phyloP scores from a whole-genome alignment of 1,140 invertebrate species.

The Phymastichus coffea region DNA sequence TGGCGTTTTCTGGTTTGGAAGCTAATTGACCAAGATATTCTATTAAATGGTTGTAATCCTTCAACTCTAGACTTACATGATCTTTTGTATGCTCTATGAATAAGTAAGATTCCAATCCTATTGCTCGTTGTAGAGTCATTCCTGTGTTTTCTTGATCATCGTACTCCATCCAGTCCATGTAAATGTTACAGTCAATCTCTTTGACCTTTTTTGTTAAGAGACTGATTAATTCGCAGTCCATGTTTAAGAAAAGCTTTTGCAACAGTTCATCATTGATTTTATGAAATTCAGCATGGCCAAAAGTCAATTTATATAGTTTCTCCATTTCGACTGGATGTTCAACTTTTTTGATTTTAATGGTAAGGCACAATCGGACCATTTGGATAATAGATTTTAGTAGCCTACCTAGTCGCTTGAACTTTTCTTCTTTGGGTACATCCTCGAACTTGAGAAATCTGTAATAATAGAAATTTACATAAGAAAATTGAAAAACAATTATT shows the following conservation, averaged over 20 bases:
- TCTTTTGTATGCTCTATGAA: constrained; percentile 37
- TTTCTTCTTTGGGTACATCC: constrained; percentile 19
- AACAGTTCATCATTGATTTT: constrained; percentile 24
- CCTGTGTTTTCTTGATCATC: constrained; percentile 39
- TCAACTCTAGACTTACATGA: constrained; percentile 28
- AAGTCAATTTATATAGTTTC: constrained; percentile 45
- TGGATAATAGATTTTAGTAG: constrained; percentile 41
- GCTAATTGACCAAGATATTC: constrained; percentile 40
- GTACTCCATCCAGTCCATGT: constrained; percentile 44
- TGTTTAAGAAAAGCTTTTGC: constrained; percentile 15
- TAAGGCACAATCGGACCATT: constrained; percentile 31
- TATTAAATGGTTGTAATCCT: constrained; percentile 33
- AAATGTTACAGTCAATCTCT: constrained; percentile 42
- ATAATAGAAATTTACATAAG: not conserved
- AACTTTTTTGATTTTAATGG: constrained; percentile 12
- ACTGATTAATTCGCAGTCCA: constrained; percentile 36
- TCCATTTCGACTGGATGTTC: constrained; percentile 15
- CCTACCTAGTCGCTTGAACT: constrained; percentile 36
- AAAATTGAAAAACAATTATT: not conserved
- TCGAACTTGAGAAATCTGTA: constrained; percentile 27
- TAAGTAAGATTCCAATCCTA: constrained; percentile 42
- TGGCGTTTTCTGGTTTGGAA: constrained; percentile 30
- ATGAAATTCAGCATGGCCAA: constrained; percentile 31
- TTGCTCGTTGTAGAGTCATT: constrained; percentile 42
- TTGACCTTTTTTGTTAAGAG: constrained; percentile 42